Evolutionary conservation across 1,140 invertebrate species (phyloP).

Genomic region (Mamestra configurata): DNA sequence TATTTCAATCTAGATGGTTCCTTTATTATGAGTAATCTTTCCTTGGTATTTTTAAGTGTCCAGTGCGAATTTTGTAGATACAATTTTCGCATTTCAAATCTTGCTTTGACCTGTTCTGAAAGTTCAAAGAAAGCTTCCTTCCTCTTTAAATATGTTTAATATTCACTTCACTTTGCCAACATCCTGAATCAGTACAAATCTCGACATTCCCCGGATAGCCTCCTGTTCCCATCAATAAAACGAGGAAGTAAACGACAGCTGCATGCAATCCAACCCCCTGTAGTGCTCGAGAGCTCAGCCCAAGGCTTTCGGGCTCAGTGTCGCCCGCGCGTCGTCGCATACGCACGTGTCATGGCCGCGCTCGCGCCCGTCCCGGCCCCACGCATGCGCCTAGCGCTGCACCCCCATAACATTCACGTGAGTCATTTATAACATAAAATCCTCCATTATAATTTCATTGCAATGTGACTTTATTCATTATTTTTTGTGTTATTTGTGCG

Average conservation of each 20-base stretch:
- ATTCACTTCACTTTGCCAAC: not conserved
- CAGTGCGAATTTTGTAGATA: too few relatives aligned
- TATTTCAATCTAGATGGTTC: too few relatives aligned
- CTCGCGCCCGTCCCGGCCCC: slow-evolving; percentile 75
- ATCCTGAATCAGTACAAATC: slow-evolving; percentile 30
- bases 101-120: too few relatives aligned
- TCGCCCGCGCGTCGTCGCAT: slow-evolving; percentile 55
- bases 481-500: slow-evolving; percentile 32
- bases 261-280: slow-evolving; percentile 45
- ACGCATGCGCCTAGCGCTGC: slow-evolving; percentile 76
- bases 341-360: slow-evolving; percentile 73
- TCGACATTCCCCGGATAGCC: not conserved
- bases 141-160: too few relatives aligned
- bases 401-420: slow-evolving; percentile 83
- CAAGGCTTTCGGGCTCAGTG: slow-evolving; percentile 39
- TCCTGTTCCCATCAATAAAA: slow-evolving; percentile 39
- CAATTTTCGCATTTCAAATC: too few relatives aligned
- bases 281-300: not conserved
- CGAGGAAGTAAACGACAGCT: slow-evolving; percentile 46
- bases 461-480: slow-evolving; percentile 41
- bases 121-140: too few relatives aligned
- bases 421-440: slow-evolving; percentile 60
- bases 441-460: slow-evolving; percentile 32
- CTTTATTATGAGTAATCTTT: too few relatives aligned
- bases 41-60: too few relatives aligned